Evolutionary conservation across 2,113 vertebrate species (phyloP).

Genomic region (Mirounga angustirostris): DNA sequence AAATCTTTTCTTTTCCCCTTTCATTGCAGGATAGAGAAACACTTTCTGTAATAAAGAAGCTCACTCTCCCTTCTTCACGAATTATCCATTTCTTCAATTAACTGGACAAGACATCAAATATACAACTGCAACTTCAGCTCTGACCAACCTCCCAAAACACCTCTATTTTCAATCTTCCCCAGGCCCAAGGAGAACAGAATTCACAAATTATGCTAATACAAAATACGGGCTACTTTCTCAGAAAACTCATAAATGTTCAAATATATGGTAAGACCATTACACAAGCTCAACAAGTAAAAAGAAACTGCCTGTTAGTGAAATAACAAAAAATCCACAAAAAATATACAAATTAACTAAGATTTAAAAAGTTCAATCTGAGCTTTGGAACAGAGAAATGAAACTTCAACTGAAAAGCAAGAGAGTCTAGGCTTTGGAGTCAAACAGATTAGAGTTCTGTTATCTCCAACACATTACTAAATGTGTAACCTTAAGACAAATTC

Average conservation of each 20-base stretch:
- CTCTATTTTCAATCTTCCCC: neutral
- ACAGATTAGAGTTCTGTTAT: slow-evolving; percentile 34
- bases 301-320: neutral
- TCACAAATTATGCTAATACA: slow-evolving; percentile 46
- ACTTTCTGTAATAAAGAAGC: neutral
- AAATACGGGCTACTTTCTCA: slow-evolving; percentile 38
- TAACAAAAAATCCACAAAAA: slow-evolving; percentile 54
- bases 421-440: slow-evolving; percentile 23
- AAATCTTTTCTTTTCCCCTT: neutral
- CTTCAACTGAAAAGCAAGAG: slow-evolving; percentile 48
- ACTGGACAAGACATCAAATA: slow-evolving; percentile 22
- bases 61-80: neutral
- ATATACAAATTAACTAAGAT: slow-evolving; percentile 21
- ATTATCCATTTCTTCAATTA: slow-evolving; percentile 46
- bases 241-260: slow-evolving; percentile 35
- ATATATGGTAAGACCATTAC: neutral
- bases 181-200: slow-evolving; percentile 3
- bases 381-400: slow-evolving; percentile 52
- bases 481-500: slow-evolving; percentile 57
- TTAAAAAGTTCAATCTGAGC: neutral
- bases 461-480: neutral
- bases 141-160: neutral
- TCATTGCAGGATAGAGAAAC: neutral
- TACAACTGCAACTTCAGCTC: neutral
- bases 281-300: slow-evolving; percentile 38